phyloP scores from a whole-genome alignment of 2,797 vertebrate genomes.

The Rhinella marina region DNA sequence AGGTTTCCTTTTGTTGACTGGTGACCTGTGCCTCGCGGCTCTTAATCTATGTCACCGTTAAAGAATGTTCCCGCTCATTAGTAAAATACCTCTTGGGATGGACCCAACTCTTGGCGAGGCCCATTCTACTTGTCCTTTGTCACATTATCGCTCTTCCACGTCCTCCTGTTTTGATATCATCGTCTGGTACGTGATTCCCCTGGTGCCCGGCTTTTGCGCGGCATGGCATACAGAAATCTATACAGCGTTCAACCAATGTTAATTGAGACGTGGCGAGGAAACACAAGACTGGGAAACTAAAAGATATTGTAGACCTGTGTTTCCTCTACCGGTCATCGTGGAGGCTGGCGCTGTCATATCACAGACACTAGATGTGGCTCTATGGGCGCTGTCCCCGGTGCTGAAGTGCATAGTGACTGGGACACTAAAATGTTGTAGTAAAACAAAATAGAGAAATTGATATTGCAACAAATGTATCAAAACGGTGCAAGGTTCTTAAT shows the following conservation, averaged over 20 bases:
- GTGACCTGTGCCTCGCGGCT: constrained; percentile 18
- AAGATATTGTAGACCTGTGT: not conserved
- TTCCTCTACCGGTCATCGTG: not conserved
- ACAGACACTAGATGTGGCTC: not conserved
- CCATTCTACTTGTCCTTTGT: not conserved
- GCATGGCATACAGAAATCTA: not conserved
- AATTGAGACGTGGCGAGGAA: not conserved
- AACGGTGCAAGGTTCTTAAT: too few species aligned
- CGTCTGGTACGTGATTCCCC: not conserved
- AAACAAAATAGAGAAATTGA: too few species aligned
- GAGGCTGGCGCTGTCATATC: not conserved
- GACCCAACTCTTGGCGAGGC: constrained; percentile 10
- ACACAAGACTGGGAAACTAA: not conserved
- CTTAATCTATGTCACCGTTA: constrained; percentile 24
- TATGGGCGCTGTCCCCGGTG: not conserved
- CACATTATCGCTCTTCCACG: not conserved
- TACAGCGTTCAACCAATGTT: not conserved
- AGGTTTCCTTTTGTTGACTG: constrained; percentile 11
- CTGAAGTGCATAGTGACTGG: not conserved
- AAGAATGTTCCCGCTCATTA: constrained; percentile 33
- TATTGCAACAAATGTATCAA: too few species aligned
- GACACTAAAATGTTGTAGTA: too few species aligned
- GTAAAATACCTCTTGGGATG: constrained; percentile 34
- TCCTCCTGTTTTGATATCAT: constrained; percentile 4
- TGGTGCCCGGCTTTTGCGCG: not conserved